Base-by-base conservation (phyloP, 2,113 vertebrate species). In the Crocuta crocuta region DNA sequence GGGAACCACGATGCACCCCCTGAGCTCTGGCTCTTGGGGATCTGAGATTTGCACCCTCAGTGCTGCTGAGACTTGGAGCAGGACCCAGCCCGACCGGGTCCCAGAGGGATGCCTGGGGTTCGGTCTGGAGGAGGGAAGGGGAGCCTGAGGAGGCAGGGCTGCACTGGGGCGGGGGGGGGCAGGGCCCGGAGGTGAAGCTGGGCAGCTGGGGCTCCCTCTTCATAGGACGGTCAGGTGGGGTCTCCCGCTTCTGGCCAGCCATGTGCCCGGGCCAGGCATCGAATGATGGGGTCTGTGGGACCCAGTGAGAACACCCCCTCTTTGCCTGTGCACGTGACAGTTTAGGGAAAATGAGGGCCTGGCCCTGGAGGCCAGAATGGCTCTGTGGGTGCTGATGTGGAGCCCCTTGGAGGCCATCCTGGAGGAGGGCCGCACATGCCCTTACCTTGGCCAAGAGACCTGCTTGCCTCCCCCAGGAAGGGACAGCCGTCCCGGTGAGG, bases 241-340 rank as follows among this genome's bases (percentile, higher is more conserved):
- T 7, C 55, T 35, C 17, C 24, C 13, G 71, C 39, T 45, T 74
- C 39, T 24, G 12, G 43, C 23, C 71, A 43, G 71, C 35, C 5
- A 1, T 24, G 21, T 1, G 19, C 45, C 17, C 12, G 2, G 53
- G 61, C 53, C 21, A 6, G 16, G 7, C 11, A 4, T 48, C 17
- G 2, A 16, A 33, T 28, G 26, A 63, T 1, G 17, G n/a, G 26
- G 26, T 28, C 48, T 12, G 26, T 0, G 48, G 63, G 63, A 31
- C 48, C 45, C 10, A 3, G 2, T 7, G 13, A 33, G 16, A 9
- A 4, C 0, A 0, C 1, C 26, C 0, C 26, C 19, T 87, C 61
- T 35, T 74, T 8, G 7, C 8, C 58, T 7, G 73, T 33, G 23
- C 35, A 26, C 5, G 1, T 10, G 5, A 1, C n/a, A 45, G 4